Evolutionary conservation across 2,113 vertebrate species (phyloP).

Genomic region (Eclectus roratus): DNA sequence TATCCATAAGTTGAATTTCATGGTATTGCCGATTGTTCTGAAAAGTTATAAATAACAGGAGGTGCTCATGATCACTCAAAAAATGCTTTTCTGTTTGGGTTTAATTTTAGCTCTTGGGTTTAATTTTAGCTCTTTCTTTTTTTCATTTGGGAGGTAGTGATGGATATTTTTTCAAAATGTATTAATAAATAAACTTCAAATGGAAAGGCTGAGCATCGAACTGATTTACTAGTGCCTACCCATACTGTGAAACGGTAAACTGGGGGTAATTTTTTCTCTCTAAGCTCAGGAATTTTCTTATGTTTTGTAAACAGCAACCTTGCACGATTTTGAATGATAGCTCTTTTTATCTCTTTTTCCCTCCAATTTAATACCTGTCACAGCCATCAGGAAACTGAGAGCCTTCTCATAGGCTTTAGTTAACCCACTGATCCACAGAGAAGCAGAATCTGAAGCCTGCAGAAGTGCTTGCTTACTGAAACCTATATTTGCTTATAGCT

Average conservation of each 20-base stretch:
- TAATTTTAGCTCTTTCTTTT: neutral
- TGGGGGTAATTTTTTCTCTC: neutral
- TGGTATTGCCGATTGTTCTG: neutral
- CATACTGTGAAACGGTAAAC: neutral
- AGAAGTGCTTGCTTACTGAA: neutral
- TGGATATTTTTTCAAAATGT: rapidly evolving
- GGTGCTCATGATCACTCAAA: neutral
- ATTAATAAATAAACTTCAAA: neutral
- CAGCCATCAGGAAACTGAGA: neutral
- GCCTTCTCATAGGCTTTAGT: slow-evolving; percentile 14
- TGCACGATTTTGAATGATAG: slow-evolving; percentile 6
- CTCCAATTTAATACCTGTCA: slow-evolving; percentile 41
- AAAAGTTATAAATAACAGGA: neutral
- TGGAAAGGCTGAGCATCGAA: neutral
- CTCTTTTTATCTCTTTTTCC: neutral
- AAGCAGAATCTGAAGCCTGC: neutral
- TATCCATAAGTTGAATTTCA: neutral
- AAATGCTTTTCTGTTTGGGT: neutral
- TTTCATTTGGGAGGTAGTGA: neutral
- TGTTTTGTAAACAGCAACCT: neutral
- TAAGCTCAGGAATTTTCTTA: neutral
- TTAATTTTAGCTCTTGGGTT: neutral
- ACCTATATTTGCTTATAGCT: neutral
- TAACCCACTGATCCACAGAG: slow-evolving; percentile 47
- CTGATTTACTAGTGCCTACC: neutral